Base-by-base conservation (phyloP, 2,797 vertebrate genomes). In the Coranthus polyacanthus region DNA sequence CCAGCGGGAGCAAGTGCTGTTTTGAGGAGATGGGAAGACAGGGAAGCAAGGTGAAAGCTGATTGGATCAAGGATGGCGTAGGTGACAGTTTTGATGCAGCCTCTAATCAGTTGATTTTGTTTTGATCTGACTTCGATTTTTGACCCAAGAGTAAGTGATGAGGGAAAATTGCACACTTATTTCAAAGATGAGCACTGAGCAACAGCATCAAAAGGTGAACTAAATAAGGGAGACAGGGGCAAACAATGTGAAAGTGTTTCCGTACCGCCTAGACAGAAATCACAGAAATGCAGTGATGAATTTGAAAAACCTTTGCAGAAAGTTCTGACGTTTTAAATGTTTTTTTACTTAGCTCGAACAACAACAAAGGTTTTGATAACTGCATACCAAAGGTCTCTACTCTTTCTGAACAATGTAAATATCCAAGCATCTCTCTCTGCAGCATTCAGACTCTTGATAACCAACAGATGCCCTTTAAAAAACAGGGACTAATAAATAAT, bases 1-100 rank as follows among this genome's bases (percentile, higher is more conserved):
- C 77, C 46, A 24, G 60, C 50, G 89, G 70, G 74, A 77, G 32
- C 49, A 16, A 70, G 46, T 17, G 47, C 52, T 68, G 58, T 69
- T 72, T 71, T 41, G 52, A 81, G 72, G 65, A 65, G 71, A 77
- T 46, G 41, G 21, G 51, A 68, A 78, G 70, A 76, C 56, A 62
- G 34, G 63, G 58, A 29, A 57, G 51, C 78, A 88, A 90, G 87
- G 88, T 90, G 83, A 89, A 83, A 80, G 62, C 79, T 82, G 82
- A 90, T 78, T 83, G 63, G 66, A 78, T 88, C 68, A 78, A 79
- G 58, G 60, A 78, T 72, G 75, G 65, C 12, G 11, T 64, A 32
- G 55, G 32, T 67, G 79, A 81, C 78, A 74, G 56, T 68, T 81
- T 37, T 53, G 67, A 84, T 76, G 62, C 69, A 61, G 56, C 18